Percentiles rank a stretch among this genome's conserved stretches.
phyloP scores from a whole-genome alignment of 2,797 vertebrate genomes.

The Sebastolobus altivelis region DNA sequence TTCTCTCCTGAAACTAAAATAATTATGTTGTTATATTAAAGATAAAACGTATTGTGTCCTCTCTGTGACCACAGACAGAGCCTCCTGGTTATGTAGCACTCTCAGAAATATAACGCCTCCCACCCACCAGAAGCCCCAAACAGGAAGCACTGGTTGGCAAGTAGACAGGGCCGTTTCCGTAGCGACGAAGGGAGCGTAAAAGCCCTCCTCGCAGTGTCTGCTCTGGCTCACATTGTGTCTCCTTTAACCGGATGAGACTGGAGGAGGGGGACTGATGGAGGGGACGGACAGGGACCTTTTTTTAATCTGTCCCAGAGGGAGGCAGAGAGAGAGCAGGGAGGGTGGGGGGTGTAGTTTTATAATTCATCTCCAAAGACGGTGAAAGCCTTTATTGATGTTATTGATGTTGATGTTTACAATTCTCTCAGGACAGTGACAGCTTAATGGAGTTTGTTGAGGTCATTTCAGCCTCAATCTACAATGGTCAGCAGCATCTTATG shows the following conservation, averaged over 20 bases:
- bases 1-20: not conserved
- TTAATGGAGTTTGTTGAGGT: slow-evolving; percentile 36
- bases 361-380: slow-evolving; percentile 25
- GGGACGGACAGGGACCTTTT: slow-evolving; percentile 41
- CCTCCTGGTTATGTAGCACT: slow-evolving; percentile 35
- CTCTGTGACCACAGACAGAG: slow-evolving; percentile 33
- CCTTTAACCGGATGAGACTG: slow-evolving; percentile 49
- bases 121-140: slow-evolving; percentile 48
- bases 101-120: slow-evolving; percentile 25
- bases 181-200: slow-evolving; percentile 45
- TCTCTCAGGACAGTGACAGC: slow-evolving; percentile 20
- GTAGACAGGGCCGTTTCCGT: slow-evolving; percentile 61
- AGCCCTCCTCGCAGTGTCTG: slow-evolving; percentile 43
- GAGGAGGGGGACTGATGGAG: slow-evolving; percentile 46
- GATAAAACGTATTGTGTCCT: not conserved
- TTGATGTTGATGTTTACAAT: slow-evolving; percentile 52
- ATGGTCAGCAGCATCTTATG: not conserved
- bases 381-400: slow-evolving; percentile 44
- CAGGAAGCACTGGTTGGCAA: slow-evolving; percentile 68
- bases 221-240: slow-evolving; percentile 29
- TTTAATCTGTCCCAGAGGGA: slow-evolving; percentile 37
- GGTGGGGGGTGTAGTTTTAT: not conserved
- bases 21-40: not conserved
- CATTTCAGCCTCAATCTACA: slow-evolving; percentile 17
- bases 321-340: not conserved